Base-by-base conservation (phyloP, 2,888 invertebrate species). In the Drosophila multiciliata region DNA sequence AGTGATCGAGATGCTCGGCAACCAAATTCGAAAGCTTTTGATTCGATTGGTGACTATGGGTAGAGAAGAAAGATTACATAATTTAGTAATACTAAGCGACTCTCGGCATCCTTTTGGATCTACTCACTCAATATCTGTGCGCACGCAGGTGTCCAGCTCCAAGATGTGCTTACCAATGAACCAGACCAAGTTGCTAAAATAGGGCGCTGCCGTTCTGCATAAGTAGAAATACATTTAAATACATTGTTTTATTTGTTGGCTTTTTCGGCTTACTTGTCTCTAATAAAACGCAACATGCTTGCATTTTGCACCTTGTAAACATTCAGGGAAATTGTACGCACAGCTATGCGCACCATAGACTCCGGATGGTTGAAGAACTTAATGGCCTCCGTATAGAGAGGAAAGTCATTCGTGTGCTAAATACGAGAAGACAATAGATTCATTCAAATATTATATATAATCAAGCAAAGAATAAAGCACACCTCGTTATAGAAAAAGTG, bases 321-420 rank as follows among this genome's bases (percentile, higher is more conserved):
- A 93, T 99, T 99, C 49, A 99, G 94, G 1, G 99, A 99, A 75
- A 99, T 95, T 15, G 99, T 99, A 70, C 99, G 95, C 17, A 99
- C 99, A 3, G 99, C 99, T 84, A 99, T 99, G 55, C 99, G 95
- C 40, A 99, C 99, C 99, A 99, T 99, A 42, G 98, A 97, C 94
- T 99, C 99, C 0, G 98, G 96, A 93, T 99, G 99, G 93, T 99
- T 99, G 94, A 99, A 99, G 94, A 99, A 99, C 93, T 99, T 99
- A 73, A 99, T 98, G 40, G 99, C 99, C 94, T 99, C 99, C 3
- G 99, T 99, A 92, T 99, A 99, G 23, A 99, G 94, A 8, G 99
- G 99, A 94, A 99, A 99, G 93, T 99, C 99, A 94, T 99, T 98
- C 62, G 99, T 99, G 91, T 98, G 97, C 98, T 93, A 33, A 15